phyloP scores from a whole-genome alignment of 92 coral and sea anemone genomes.

The Galaxea fascicularis region DNA sequence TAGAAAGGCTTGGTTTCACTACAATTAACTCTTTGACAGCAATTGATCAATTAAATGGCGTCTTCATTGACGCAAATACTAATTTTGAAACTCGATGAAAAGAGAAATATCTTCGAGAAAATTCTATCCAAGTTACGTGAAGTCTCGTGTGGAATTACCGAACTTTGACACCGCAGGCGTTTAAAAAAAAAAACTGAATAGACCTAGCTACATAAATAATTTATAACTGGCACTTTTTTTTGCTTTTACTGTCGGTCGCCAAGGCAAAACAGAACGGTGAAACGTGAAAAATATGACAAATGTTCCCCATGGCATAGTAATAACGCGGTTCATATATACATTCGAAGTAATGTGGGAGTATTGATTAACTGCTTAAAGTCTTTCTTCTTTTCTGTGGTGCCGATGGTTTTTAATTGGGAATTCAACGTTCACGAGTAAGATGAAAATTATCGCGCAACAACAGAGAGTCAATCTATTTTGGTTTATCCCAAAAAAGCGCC shows the following conservation, averaged over 20 bases:
- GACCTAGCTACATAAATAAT: too few species aligned
- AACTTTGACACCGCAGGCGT: constrained; percentile 13
- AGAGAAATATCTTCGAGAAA: not conserved
- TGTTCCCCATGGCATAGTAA: too few species aligned
- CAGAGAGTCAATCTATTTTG: not conserved
- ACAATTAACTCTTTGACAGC: not conserved
- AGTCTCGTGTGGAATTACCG: constrained; percentile 8
- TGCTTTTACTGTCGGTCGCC: not conserved
- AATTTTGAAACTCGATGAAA: not conserved
- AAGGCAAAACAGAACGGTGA: too few species aligned
- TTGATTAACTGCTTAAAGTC: too few species aligned
- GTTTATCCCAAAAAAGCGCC: constrained; percentile 12
- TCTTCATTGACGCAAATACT: not conserved
- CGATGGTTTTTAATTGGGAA: too few species aligned
- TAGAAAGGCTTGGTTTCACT: not conserved
- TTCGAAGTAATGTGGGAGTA: too few species aligned
- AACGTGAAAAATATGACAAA: too few species aligned
- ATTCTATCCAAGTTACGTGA: constrained; percentile 1
- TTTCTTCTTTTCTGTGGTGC: too few species aligned
- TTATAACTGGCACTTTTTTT: not conserved
- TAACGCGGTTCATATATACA: too few species aligned
- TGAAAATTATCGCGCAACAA: not conserved
- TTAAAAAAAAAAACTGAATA: not conserved
- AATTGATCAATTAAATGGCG: not conserved
- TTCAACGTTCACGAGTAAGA: not conserved